Percentiles rank a stretch among this genome's conserved stretches.
phyloP scores from a whole-genome alignment of 2,797 vertebrate species.

The Echeneis naucrates region DNA sequence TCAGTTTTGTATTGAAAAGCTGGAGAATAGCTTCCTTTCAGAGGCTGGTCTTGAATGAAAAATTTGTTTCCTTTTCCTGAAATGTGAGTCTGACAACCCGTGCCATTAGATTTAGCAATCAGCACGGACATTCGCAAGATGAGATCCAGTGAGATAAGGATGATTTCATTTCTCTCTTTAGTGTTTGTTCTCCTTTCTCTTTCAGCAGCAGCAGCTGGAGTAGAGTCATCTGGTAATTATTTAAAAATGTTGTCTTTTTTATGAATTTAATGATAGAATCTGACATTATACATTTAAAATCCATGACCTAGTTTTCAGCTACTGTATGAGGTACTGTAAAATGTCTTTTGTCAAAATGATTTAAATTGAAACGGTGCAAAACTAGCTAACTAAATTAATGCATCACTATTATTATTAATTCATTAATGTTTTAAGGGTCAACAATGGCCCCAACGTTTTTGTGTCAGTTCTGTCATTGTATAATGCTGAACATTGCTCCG shows the following conservation, averaged over 20 bases:
- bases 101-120: slow-evolving; percentile 21
- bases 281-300: too few species aligned
- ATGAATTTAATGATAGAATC: neutral
- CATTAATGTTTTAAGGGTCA: neutral
- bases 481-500: neutral
- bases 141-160: slow-evolving; percentile 7
- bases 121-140: neutral
- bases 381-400: neutral
- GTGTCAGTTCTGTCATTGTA: neutral
- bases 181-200: slow-evolving; percentile 39
- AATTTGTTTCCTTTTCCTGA: slow-evolving; percentile 53
- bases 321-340: neutral
- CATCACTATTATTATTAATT: too few species aligned
- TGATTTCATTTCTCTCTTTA: slow-evolving; percentile 20
- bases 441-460: neutral
- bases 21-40: too few species aligned
- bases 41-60: neutral
- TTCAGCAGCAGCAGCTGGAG: slow-evolving; percentile 20
- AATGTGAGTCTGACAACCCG: neutral
- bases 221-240: slow-evolving; percentile 62
- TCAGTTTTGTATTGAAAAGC: neutral
- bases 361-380: neutral
- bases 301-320: neutral
- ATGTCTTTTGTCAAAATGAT: neutral
- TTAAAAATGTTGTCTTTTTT: neutral